Conservation (phyloP, 2,113 vertebrate species). For the Melospiza melodia region DNA sequence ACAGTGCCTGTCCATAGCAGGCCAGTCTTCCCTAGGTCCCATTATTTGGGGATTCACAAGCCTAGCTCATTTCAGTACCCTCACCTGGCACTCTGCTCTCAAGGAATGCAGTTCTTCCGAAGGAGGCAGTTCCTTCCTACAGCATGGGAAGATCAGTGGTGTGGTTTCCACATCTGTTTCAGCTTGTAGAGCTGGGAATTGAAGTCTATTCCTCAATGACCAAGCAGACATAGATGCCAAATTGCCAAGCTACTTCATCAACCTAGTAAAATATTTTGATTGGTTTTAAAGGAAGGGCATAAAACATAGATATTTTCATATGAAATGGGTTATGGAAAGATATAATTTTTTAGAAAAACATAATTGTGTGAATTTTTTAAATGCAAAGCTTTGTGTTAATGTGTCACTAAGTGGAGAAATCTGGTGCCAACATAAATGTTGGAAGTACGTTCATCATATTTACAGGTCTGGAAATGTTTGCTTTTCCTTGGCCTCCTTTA, state of each 20-base stretch:
- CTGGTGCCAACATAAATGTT: constrained; percentile 33
- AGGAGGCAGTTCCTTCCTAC: not conserved
- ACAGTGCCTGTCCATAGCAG: not conserved
- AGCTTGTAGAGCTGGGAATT: not conserved
- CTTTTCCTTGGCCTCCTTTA: not conserved
- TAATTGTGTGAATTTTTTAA: constrained; percentile 27
- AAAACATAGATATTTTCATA: constrained; percentile 27
- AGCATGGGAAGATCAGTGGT: not conserved
- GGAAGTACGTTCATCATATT: not conserved
- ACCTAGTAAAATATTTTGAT: constrained; percentile 62
- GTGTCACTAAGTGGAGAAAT: constrained; percentile 1
- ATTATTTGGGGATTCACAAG: not conserved
- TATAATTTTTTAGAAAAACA: not conserved
- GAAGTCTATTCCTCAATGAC: not conserved
- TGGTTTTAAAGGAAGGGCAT: constrained; percentile 28
- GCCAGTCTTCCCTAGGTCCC: not conserved
- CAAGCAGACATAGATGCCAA: not conserved
- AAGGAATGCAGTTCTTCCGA: not conserved
- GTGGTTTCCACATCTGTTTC: constrained; percentile 8
- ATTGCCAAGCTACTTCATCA: constrained; percentile 10
- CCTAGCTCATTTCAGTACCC: not conserved
- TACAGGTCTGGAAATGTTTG: not conserved
- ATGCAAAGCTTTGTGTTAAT: constrained; percentile 13
- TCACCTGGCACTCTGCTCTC: not conserved
- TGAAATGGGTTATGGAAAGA: constrained; percentile 29